A percentile compares a stretch with the other conserved stretches of the same genome.
phyloP scores from a whole-genome alignment of 2,888 invertebrate genomes.

The Andrena hattorfiana region DNA sequence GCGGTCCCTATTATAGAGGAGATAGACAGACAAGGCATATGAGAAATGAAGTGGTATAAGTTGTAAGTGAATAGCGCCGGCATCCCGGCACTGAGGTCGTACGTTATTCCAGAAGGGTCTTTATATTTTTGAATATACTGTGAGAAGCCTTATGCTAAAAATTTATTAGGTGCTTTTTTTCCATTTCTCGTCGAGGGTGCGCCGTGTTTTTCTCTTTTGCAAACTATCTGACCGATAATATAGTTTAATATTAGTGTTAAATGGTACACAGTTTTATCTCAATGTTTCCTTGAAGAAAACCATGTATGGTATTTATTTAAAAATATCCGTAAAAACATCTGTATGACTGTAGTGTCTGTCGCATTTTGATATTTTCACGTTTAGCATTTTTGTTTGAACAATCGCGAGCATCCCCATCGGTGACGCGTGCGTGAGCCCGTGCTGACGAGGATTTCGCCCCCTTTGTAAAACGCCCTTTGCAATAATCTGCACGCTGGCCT shows the following conservation, averaged over 20 bases:
- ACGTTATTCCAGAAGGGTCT: not conserved
- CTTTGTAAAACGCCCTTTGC: constrained; percentile 45
- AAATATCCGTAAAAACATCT: not conserved
- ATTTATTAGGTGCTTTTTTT: constrained; percentile 3
- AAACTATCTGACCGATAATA: not conserved
- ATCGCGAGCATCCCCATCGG: not conserved
- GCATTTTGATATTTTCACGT: not conserved
- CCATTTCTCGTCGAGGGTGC: not conserved
- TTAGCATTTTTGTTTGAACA: constrained; percentile 3
- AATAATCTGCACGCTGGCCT: constrained; percentile 52
- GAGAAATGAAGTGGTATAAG: constrained; percentile 48
- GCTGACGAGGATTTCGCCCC: constrained; percentile 40
- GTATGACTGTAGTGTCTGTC: not conserved
- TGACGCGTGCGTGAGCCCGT: constrained; percentile 16
- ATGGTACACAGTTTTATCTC: no score
- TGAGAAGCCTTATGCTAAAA: constrained; percentile 5
- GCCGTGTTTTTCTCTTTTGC: not conserved
- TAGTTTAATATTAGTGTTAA: not conserved
- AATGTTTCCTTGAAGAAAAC: no score
- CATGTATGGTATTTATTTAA: not conserved
- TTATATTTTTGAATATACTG: constrained; percentile 2
- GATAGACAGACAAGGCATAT: constrained; percentile 35
- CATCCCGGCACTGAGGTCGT: not conserved
- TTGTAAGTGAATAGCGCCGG: constrained; percentile 32
- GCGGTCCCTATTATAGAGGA: constrained; percentile 46